These are phyloP conservation scores for Zaprionus lineosus DNA, from an alignment of 2,888 invertebrate genomes.

Conservation along the genomic window DNA sequence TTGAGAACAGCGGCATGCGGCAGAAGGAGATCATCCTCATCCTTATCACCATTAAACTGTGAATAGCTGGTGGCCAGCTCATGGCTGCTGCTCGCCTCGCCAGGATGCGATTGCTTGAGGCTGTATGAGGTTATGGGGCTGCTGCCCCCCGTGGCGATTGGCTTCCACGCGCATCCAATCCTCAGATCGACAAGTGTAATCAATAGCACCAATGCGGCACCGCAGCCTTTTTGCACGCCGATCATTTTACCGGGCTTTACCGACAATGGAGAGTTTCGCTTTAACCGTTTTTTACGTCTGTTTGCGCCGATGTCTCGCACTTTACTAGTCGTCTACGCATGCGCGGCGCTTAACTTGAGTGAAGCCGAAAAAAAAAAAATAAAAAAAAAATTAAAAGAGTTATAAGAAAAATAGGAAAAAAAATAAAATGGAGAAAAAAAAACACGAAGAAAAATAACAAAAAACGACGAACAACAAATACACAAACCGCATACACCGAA, in stretches of 20 bases:
- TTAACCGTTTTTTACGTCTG: constrained; percentile 66
- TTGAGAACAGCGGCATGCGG: constrained; percentile 38
- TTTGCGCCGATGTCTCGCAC: constrained; percentile 72
- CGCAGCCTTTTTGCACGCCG: background rate
- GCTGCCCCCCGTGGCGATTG: constrained; percentile 44
- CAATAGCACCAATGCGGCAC: constrained; percentile 26
- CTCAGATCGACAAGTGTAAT: background rate
- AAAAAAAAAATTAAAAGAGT: constrained; percentile 30
- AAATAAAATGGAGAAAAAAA: constrained; percentile 6
- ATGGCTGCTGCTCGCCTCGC: constrained; percentile 66
- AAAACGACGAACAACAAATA: constrained; percentile 5
- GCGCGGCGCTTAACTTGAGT: constrained; percentile 53
- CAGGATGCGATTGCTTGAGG: constrained; percentile 81
- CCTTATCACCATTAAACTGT: constrained; percentile 37
- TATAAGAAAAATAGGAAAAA: constrained; percentile 9
- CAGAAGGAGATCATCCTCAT: constrained; percentile 41
- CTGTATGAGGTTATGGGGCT: constrained; percentile 67
- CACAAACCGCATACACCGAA: constrained; percentile 40
- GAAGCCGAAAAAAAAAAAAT: constrained; percentile 41
- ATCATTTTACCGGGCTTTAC: constrained; percentile 20
- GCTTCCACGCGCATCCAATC: constrained; percentile 54
- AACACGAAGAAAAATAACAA: background rate
- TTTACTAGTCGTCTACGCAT: constrained; percentile 73
- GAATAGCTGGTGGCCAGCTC: constrained; percentile 61
- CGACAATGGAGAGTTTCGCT: constrained; percentile 9